Conservation (phyloP, 2,888 invertebrate genomes). For the Agapostemon virescens region DNA sequence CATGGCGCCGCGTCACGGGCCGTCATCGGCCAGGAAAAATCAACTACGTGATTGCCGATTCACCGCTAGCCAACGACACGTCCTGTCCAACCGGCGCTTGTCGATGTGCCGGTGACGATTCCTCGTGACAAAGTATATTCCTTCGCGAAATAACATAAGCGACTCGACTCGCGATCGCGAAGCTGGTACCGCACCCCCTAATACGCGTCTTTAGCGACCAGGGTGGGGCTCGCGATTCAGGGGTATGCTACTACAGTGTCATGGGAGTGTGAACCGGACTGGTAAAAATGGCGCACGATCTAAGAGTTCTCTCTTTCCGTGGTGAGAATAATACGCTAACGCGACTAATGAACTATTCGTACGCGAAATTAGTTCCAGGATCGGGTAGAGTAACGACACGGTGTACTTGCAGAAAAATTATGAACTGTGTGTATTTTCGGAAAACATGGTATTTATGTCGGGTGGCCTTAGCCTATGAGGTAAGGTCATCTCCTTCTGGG, state of each 20-base stretch:
- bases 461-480: too few relatives aligned
- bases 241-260: neutral
- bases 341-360: too few relatives aligned
- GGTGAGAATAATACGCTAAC: too few relatives aligned
- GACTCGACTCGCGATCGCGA: neutral
- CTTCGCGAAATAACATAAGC: neutral
- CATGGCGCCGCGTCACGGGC: slow-evolving; percentile 27
- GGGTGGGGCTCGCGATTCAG: neutral
- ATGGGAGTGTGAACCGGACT: too few relatives aligned
- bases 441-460: too few relatives aligned
- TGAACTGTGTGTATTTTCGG: too few relatives aligned
- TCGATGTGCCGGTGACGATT: slow-evolving; percentile 37
- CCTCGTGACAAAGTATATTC: slow-evolving; percentile 45
- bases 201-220: neutral
- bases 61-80: slow-evolving; percentile 48
- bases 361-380: too few relatives aligned
- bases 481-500: too few relatives aligned
- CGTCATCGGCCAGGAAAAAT: slow-evolving; percentile 3
- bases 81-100: slow-evolving; percentile 10
- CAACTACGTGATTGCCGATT: slow-evolving; percentile 49
- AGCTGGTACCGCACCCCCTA: neutral
- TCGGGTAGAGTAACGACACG: too few relatives aligned
- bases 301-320: too few relatives aligned
- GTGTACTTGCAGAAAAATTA: too few relatives aligned
- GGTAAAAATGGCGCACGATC: too few relatives aligned